Conservation (phyloP, 2,113 vertebrate species). For the Riparia riparia region DNA sequence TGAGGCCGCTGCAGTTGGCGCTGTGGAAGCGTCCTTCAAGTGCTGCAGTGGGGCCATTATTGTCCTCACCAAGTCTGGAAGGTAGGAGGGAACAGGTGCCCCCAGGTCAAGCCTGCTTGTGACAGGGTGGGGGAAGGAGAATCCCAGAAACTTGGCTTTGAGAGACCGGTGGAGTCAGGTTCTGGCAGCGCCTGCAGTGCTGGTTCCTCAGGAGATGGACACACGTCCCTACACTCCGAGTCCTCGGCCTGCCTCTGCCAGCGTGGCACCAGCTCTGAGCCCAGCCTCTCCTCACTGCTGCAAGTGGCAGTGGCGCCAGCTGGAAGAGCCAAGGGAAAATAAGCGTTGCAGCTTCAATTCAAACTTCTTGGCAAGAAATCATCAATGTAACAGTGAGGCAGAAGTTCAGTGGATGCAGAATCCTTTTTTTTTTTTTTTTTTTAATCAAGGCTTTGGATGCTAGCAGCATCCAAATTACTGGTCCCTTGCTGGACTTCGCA, state of each 20-base stretch:
- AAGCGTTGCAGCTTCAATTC: neutral
- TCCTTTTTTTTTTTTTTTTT: neutral
- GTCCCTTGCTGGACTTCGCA: neutral
- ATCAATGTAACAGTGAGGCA: neutral
- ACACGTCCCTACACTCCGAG: accelerated
- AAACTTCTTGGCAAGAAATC: neutral
- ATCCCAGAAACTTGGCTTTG: neutral
- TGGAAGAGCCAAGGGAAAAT: conserved; percentile 18
- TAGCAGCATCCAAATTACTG: neutral
- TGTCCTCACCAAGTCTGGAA: conserved; percentile 95
- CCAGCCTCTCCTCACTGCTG: neutral
- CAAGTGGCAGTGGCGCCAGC: neutral
- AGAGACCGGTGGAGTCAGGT: neutral
- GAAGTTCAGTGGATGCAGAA: neutral
- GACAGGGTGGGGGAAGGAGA: conserved; percentile 10
- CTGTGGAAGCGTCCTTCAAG: conserved; percentile 98
- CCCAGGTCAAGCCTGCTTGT: neutral
- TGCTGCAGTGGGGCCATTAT: conserved; percentile 96
- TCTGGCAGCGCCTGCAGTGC: neutral
- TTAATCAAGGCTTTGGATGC: neutral
- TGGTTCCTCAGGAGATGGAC: neutral
- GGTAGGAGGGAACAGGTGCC: conserved; percentile 83
- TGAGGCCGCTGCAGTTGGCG: conserved; percentile 91
- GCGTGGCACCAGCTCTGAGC: neutral
- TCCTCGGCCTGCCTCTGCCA: neutral